Evolutionary conservation across 1,140 invertebrate genomes (phyloP).

Genomic region (Sinonovacula constricta): DNA sequence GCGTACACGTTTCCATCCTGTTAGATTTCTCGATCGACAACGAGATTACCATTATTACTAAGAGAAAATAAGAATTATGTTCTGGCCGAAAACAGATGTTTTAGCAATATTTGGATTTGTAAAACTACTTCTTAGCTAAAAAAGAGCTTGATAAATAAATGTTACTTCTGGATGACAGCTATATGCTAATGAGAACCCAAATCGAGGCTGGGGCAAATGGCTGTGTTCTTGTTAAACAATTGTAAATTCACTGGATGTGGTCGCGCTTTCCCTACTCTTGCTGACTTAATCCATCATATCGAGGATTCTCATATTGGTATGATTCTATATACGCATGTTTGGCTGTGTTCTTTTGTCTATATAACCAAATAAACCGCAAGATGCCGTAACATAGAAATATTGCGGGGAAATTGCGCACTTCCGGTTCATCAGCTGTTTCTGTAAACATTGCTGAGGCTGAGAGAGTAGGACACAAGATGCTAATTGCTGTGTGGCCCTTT

Average conservation of each 20-base stretch:
- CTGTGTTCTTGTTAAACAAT: conserved; percentile 91
- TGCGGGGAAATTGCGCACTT: conserved; percentile 54
- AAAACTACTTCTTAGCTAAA: too few relatives aligned
- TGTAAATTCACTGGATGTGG: conserved; percentile 92
- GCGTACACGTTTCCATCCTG: too few relatives aligned
- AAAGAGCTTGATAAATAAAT: too few relatives aligned
- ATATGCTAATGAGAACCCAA: conserved; percentile 51
- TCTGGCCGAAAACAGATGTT: too few relatives aligned
- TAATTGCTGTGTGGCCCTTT: too few relatives aligned
- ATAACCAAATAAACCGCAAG: not conserved
- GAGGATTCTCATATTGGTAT: conserved; percentile 92
- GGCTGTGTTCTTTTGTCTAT: not conserved
- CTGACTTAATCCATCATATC: conserved; percentile 90
- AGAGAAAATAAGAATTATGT: too few relatives aligned
- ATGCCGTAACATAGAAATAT: too few relatives aligned
- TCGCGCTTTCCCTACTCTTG: conserved; percentile 87
- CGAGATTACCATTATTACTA: too few relatives aligned
- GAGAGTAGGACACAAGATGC: too few relatives aligned
- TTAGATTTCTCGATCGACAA: too few relatives aligned
- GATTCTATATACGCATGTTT: conserved; percentile 1
- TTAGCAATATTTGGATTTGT: too few relatives aligned
- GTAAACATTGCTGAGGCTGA: conserved; percentile 1
- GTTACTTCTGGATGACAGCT: not conserved
- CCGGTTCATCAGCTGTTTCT: conserved; percentile 49
- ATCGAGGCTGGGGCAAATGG: conserved; percentile 81